Evolutionary conservation across 2,888 invertebrate species (phyloP), one percentile per base, ranked within the genome.

Genomic region (Protodeltote pygarga): DNA sequence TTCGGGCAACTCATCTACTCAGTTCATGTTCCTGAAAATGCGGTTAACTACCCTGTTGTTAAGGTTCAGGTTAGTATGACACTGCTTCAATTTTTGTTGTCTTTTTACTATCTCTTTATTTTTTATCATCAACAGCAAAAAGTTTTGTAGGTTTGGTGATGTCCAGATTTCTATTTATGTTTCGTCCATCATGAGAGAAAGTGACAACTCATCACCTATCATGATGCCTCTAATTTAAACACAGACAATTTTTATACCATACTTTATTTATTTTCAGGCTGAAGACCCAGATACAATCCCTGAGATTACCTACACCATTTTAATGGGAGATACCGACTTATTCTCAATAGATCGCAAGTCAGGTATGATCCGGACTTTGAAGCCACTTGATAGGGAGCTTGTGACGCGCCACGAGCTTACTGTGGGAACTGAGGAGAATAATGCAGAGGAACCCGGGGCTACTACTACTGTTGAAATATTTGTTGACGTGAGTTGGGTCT

Each of bases 401-500:
- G 94, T 95, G 37, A 94, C 93, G 13, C 93, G 95, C 28, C 95
- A 97, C 69, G 94, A 95, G 45, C 84, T 98, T 0, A 88, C 96
- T 1, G 93, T 98, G 1, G 97, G 97, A 0, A 98, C 97, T 0
- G 93, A 95, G 50, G 98, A 98, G 79, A 98, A 98, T 73, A 94
- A 93, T 53, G 94, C 94, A 0, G 94, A 94, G 14, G 92, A 89
- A 1, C 92, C 94, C 0, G 96, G 95, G 0, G 94, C 96, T 20
- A 96, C 95, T 0, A 95, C 97, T 2, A 95, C 94, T 54, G 95
- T 96, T 2, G 92, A 95, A 40, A 89, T 96, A 19, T 92, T 95
- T 53, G 96, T 96, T 40, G 94, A 95, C 91, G 95, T 92, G 29
- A 86, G 89, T 85, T n/a, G n/a, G n/a, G 50, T 2, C 6, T 9